Evolutionary conservation across 2,113 vertebrate species (phyloP), one percentile per base, ranked within the genome.

Genomic region (Halichoeres trimaculatus): DNA sequence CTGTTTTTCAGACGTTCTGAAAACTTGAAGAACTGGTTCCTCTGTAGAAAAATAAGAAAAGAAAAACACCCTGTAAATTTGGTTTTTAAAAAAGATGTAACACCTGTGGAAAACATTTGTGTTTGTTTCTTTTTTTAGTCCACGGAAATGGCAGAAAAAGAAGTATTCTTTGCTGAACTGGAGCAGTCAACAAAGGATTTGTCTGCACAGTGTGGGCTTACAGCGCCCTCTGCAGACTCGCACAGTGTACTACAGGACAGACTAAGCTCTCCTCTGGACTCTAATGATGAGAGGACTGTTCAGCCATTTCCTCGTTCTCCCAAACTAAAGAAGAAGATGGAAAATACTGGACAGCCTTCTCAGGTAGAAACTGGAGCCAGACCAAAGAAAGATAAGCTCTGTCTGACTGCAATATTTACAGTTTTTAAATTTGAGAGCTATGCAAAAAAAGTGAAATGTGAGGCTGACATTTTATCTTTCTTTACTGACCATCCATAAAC

Each of bases 281-380:
- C 52, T 9, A 58, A 17, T 12, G 40, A 20, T 0, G 71, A 80
- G n/a, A 0, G 22, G 1, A 59, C 51, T 0, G 72, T 83, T 17
- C 90, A 94, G 72, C 91, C 93, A 1, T 93, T 89, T 66, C 92
- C 90, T 2, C 84, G 86, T 3, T 94, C 92, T 16, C 94, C 92
- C 0, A 91, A 92, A 59, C 75, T 91, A 8, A 68, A 83, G 56
- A 81, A 59, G 58, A 93, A 85, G 70, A 8, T 67, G 0, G 70
- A 63, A n/a, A 53, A 63, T 43, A 41, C 68, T 0, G 58, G 11
- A 16, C 77, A 53, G 52, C 81, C 40, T 16, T 81, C 90, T 10
- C 57, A 83, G 90, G 91, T 93, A 80, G 50, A 20, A 2, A 17
- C 35, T 10, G 10, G 38, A 13, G 12, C 8, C 12, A 13, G 9